A percentile compares a stretch with the other conserved stretches of the same genome.
These are phyloP conservation scores for Caenorhabditis brenneri DNA, from an alignment of 1,140 invertebrate species.

Conservation along the genomic window DNA sequence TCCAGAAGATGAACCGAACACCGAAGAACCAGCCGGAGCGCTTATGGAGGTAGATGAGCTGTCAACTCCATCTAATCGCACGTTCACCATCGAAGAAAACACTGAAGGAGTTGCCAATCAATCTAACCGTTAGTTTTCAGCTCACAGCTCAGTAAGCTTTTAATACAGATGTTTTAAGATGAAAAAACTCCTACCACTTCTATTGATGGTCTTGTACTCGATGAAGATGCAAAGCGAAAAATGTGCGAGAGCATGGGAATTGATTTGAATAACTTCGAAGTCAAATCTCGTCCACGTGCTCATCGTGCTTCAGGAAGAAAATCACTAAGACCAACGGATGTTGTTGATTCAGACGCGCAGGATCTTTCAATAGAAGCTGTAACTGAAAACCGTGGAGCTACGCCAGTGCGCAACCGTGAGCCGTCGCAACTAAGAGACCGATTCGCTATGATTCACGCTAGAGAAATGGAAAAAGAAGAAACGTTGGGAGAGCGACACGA, in stretches of 20 bases:
- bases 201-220: neutral
- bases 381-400: neutral
- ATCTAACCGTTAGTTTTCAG: neutral
- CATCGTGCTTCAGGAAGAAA: neutral
- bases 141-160: neutral
- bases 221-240: neutral
- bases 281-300: neutral
- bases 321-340: neutral
- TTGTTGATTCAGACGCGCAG: neutral
- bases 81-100: neutral
- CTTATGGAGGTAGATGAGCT: neutral
- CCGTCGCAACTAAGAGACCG: neutral
- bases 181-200: neutral
- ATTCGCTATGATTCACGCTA: slow-evolving; percentile 1
- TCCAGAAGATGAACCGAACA: neutral
- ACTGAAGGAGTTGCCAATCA: too few species aligned
- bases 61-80: neutral
- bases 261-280: neutral
- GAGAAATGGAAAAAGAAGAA: slow-evolving; percentile 28
- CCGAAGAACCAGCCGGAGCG: neutral
- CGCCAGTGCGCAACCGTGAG: neutral
- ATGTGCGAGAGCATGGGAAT: neutral
- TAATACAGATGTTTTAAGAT: neutral
- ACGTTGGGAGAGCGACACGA: neutral
- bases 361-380: neutral